These are phyloP conservation scores for Lateolabrax maculatus DNA, from an alignment of 2,797 vertebrate genomes.

Conservation along the genomic window DNA sequence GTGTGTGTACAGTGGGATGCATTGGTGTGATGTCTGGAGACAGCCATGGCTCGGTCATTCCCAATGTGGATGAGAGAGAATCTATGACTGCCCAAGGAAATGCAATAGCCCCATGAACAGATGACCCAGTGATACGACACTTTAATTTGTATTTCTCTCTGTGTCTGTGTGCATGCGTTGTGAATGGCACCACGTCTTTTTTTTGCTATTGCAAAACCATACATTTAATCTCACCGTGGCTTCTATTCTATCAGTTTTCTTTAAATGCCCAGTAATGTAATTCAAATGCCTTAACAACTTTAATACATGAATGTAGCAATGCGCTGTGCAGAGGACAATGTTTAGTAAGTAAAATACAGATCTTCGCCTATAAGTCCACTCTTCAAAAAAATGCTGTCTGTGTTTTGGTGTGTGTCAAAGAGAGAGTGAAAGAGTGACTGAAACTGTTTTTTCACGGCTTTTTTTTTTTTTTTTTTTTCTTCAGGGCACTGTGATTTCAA, in stretches of 20 bases:
- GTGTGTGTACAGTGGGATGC: neutral
- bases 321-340: slow-evolving; percentile 60
- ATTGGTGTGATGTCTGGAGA: slow-evolving; percentile 33
- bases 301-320: slow-evolving; percentile 81
- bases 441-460: slow-evolving; percentile 42
- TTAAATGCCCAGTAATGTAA: slow-evolving; percentile 88
- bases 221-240: slow-evolving; percentile 65
- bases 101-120: slow-evolving; percentile 40
- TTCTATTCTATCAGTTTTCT: slow-evolving; percentile 85
- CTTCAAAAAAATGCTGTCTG: slow-evolving; percentile 3
- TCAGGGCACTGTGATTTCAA: slow-evolving; percentile 55
- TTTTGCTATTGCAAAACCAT: slow-evolving; percentile 34
- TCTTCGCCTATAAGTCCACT: neutral
- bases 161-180: neutral
- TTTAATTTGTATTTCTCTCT: slow-evolving; percentile 48
- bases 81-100: slow-evolving; percentile 49
- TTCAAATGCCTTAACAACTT: slow-evolving; percentile 85
- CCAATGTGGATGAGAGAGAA: slow-evolving; percentile 30
- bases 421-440: slow-evolving; percentile 43
- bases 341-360: slow-evolving; percentile 23
- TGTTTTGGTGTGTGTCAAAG: slow-evolving; percentile 40
- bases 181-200: neutral
- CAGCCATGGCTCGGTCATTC: slow-evolving; percentile 31
- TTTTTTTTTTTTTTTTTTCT: slow-evolving; percentile 24
- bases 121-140: slow-evolving; percentile 56